Evolutionary conservation across 2,113 vertebrate genomes (phyloP).

Genomic region (Lutjanus erythropterus): DNA sequence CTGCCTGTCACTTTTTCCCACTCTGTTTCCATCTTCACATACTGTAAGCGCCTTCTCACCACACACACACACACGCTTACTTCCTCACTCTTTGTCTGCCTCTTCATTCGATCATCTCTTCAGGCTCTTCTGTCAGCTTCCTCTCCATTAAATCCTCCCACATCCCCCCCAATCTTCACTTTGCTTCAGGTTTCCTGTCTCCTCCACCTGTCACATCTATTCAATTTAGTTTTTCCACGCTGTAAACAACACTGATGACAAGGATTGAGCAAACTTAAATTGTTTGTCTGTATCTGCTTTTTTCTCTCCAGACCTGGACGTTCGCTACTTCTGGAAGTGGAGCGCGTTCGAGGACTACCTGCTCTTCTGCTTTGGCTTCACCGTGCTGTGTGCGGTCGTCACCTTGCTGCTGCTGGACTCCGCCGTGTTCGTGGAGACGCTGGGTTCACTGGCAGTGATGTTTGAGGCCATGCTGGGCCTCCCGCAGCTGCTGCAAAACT

Average conservation of each 20-base stretch:
- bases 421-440: slow-evolving; percentile 82
- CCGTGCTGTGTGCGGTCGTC: slow-evolving; percentile 78
- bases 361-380: slow-evolving; percentile 85
- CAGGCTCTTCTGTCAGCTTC: slow-evolving; percentile 8
- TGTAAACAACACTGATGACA: not conserved
- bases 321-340: slow-evolving; percentile 87
- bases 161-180: not conserved
- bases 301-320: slow-evolving; percentile 79
- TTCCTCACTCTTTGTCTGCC: not conserved
- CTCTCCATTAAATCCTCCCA: slow-evolving; percentile 7
- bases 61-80: not conserved
- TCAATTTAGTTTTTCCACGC: not conserved
- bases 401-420: slow-evolving; percentile 86
- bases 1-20: slow-evolving; percentile 6
- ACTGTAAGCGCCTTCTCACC: not conserved
- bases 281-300: not conserved
- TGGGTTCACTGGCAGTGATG: slow-evolving; percentile 84
- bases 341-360: slow-evolving; percentile 86
- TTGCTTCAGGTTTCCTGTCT: not conserved
- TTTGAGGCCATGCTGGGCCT: slow-evolving; percentile 88
- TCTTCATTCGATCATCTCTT: not conserved
- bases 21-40: slow-evolving; percentile 26
- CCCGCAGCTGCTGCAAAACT: slow-evolving; percentile 88
- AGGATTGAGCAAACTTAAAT: not conserved
- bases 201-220: not conserved